Conservation (phyloP, 2,113 vertebrate genomes). For the Chionis minor region DNA sequence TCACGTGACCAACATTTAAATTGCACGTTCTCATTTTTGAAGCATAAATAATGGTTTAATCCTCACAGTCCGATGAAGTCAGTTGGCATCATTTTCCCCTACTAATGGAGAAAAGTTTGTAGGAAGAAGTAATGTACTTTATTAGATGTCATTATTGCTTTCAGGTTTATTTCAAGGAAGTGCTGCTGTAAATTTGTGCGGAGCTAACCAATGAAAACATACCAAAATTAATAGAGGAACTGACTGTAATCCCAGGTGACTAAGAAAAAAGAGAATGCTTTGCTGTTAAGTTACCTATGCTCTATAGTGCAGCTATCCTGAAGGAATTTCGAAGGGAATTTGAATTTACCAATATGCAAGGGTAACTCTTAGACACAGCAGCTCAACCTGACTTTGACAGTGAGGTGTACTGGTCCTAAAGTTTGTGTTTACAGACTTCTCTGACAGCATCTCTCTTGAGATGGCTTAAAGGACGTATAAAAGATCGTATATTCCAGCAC, state of each 20-base stretch:
- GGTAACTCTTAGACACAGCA: background rate
- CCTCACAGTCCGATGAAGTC: background rate
- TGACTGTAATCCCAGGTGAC: background rate
- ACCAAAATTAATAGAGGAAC: background rate
- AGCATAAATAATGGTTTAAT: background rate
- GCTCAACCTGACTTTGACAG: background rate
- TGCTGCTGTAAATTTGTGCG: background rate
- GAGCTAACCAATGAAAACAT: background rate
- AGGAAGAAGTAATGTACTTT: background rate
- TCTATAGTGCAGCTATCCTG: background rate
- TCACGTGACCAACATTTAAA: background rate
- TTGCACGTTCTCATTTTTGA: constrained; percentile 15
- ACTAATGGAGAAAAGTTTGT: background rate
- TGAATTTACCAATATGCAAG: background rate
- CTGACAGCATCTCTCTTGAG: background rate
- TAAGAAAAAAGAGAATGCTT: background rate
- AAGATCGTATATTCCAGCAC: background rate
- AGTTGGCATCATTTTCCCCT: background rate
- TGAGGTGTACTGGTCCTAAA: background rate
- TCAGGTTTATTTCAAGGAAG: constrained; percentile 4
- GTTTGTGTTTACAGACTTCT: background rate
- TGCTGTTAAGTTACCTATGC: background rate
- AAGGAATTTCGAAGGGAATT: background rate
- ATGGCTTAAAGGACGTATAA: background rate
- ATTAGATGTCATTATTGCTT: background rate